Evolutionary conservation across 1,140 invertebrate species (phyloP), one percentile per base, ranked within the genome.

Genomic region (Dinoponera quadriceps): DNA sequence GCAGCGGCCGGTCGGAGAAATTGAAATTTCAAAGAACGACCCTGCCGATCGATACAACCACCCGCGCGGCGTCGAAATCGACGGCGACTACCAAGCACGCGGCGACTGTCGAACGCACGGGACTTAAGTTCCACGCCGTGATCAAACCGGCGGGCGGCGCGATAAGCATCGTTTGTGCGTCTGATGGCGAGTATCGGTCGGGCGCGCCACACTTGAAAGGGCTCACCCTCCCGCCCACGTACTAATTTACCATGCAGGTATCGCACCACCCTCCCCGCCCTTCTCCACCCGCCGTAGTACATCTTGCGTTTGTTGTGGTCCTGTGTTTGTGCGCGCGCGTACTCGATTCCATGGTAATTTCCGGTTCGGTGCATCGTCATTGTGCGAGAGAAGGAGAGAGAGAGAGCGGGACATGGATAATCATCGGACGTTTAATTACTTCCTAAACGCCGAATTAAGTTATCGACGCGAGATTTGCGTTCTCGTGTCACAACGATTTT

Each of bases 111-210:
- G 82, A 84, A 84, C 49, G 63, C 63, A 81, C 18, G 22, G 49
- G 49, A 75, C 60, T 63, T 60, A 82, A 55, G 49, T 82, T 59
- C 22, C 38, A 51, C 38, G 48, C 27, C 49, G 54, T 87, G 88
- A 88, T 89, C 88, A 91, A 91, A 90, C 86, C 84, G 54, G 22
- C 54, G 84, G 38, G 49, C 51, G 80, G 57, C 82, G 72, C 59
- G 90, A 85, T 88, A 89, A 87, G 84, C 86, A 84, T 89, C 86
- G 90, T 88, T 90, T 88, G 88, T 88, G 89, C 85, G 87, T 89
- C 89, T 91, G 86, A 91, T 85, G 84, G 86, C 83, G 86, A 89
- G 55, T 51, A 71, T 18, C 22, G 49, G 57, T 72, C 25, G 55
- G 54, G 48, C 25, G 20, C 33, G 22, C 38, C 33, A 81, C 49